Base-by-base conservation (phyloP, 2,797 vertebrate genomes). In the Gouania willdenowi region DNA sequence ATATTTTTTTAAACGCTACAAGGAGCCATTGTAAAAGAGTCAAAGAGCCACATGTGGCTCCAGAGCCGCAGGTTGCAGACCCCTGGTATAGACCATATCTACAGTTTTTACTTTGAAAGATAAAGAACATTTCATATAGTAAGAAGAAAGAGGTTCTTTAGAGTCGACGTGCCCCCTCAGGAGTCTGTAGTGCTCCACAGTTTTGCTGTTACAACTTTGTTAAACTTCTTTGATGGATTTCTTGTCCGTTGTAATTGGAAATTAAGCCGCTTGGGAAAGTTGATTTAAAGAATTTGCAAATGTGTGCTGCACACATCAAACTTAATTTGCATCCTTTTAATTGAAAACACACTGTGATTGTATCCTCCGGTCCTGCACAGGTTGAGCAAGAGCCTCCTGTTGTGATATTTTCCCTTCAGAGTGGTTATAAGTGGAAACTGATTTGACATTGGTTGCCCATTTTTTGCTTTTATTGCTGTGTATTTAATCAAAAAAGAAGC, bases 341-440 rank as follows among this genome's bases (percentile, higher is more conserved):
- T 60, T 60, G 50, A 56, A 65, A 68, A 59, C 46, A 61, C 33
- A 32, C 28, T 11, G 12, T 8, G 16, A 47, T 30, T 52, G 32
- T 18, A 27, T 61, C 36, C 29, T 11, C 9, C 1, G 1, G 21
- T 17, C 22, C 6, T 23, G 42, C 45, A 11, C 24, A 26, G 46
- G 48, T 45, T 54, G 53, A 6, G 4, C 4, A 19, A 19, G 6
- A 57, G 46, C 18, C 41, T 50, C 55, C 38, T 65, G 44, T 58
- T 61, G 59, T 51, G 66, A 41, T 54, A 50, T 68, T 63, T 71
- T 55, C 56, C 41, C 66, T 72, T 19, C 19, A 43, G 31, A 54
- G 22, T 10, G 15, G 29, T 25, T 27, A 21, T 37, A 13, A 14
- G 30, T 45, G 54, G 33, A 59, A 72, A 65, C 3, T 18, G 19